Conservation (phyloP, 2,888 invertebrate genomes). For the Drosophila leonis region DNA sequence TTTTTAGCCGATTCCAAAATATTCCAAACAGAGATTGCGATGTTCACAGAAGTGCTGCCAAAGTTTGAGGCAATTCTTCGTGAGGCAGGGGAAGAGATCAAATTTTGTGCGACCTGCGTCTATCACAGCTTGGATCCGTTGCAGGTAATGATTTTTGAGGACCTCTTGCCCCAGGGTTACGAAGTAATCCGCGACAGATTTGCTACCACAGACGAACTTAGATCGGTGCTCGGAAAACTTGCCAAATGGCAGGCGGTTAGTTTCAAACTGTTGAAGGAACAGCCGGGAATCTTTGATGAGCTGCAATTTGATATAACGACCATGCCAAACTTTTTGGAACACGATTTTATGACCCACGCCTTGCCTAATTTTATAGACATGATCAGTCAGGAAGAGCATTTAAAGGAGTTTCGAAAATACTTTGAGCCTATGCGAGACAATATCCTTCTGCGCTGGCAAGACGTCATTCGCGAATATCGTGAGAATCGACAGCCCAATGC, state of each 20-base stretch:
- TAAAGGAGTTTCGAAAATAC: constrained; percentile 56
- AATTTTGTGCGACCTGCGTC: constrained; percentile 45
- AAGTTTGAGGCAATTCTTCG: constrained; percentile 68
- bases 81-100: constrained; percentile 61
- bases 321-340: constrained; percentile 25
- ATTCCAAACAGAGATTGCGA: constrained; percentile 75
- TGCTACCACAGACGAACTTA: constrained; percentile 19
- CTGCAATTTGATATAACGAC: constrained; percentile 28
- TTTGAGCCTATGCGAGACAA: constrained; percentile 49
- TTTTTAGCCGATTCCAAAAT: constrained; percentile 56
- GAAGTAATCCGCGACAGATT: constrained; percentile 41
- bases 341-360: constrained; percentile 38
- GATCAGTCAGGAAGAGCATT: constrained; percentile 34
- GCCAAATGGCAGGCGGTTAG: constrained; percentile 72
- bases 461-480: constrained; percentile 49
- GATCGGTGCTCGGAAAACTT: constrained; percentile 38
- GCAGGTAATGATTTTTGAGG: constrained; percentile 44
- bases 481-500: constrained; percentile 39
- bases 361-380: constrained; percentile 58
- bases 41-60: constrained; percentile 76
- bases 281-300: constrained; percentile 30
- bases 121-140: constrained; percentile 50
- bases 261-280: constrained; percentile 39
- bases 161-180: constrained; percentile 27
- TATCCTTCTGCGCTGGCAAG: constrained; percentile 24